These are phyloP conservation scores for Sebastes elongatus DNA, from an alignment of 2,797 vertebrate genomes.

Conservation along the genomic window DNA sequence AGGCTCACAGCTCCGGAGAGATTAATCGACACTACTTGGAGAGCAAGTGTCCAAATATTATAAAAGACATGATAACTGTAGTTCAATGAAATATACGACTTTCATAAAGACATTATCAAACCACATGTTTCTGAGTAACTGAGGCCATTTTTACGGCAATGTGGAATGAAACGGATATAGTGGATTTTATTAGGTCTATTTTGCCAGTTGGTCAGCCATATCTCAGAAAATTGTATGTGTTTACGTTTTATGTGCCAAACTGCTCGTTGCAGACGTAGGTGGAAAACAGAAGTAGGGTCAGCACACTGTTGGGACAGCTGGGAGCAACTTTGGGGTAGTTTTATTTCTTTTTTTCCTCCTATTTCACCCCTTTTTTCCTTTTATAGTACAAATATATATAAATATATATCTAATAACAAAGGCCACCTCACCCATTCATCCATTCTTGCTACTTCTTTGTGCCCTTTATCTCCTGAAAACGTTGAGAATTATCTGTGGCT, in stretches of 20 bases:
- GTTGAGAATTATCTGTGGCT: conserved; percentile 86
- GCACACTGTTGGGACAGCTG: not conserved
- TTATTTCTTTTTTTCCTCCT: not conserved
- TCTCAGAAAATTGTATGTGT: not conserved
- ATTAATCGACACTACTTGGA: conserved; percentile 58
- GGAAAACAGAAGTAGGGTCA: conserved; percentile 4
- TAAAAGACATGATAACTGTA: conserved; percentile 55
- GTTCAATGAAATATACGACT: conserved; percentile 61
- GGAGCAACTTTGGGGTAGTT: not conserved
- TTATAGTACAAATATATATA: not conserved
- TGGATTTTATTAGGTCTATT: conserved; percentile 12
- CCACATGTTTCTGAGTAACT: not conserved
- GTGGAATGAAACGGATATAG: not conserved
- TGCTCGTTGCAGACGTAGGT: not conserved
- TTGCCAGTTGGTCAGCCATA: not conserved
- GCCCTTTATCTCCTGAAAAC: conserved; percentile 75
- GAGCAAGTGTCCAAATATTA: conserved; percentile 76
- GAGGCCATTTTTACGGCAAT: not conserved
- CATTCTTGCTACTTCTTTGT: conserved; percentile 9
- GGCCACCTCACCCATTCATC: not conserved
- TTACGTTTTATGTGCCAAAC: not conserved
- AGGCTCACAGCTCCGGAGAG: conserved; percentile 42
- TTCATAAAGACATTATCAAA: conserved; percentile 27
- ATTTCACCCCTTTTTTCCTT: not conserved
- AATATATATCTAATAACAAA: not conserved